Percentiles rank a stretch among this genome's conserved stretches.
Conservation (phyloP, 2,888 invertebrate genomes). For the Cephus rjabovi region DNA sequence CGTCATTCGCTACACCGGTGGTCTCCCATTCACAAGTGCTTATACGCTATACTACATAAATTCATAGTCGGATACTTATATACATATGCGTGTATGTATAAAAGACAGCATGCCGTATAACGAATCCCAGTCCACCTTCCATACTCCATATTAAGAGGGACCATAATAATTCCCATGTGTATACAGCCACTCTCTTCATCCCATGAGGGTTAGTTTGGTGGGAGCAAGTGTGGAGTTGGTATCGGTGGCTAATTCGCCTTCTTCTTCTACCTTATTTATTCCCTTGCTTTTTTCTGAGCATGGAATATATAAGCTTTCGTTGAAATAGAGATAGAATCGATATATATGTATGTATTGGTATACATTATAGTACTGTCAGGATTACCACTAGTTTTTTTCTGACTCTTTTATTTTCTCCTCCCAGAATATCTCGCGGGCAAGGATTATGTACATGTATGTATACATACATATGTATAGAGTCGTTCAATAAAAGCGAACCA, state of each 20-base stretch:
- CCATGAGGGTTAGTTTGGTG: neutral
- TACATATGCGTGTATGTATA: neutral
- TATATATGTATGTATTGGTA: no score
- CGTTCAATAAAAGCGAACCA: neutral
- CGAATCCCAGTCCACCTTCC: neutral
- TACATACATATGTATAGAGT: no score
- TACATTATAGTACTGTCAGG: no score
- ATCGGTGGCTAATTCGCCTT: neutral
- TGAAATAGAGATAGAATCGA: no score
- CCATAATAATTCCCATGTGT: neutral
- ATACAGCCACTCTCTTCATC: neutral
- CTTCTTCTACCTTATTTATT: neutral
- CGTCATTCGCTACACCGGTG: neutral
- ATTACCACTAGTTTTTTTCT: slow-evolving; percentile 12
- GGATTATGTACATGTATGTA: slow-evolving; percentile 47
- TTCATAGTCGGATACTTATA: neutral
- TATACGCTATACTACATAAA: neutral
- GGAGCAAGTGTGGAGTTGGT: no score
- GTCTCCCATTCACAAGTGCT: neutral
- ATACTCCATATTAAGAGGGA: neutral
- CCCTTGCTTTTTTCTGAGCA: neutral
- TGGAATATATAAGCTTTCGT: neutral
- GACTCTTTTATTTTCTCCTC: slow-evolving; percentile 51
- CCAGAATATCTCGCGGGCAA: slow-evolving; percentile 61
- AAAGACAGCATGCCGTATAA: neutral